phyloP scores from a whole-genome alignment of 2,888 invertebrate species.

The Amorpha juglandis region DNA sequence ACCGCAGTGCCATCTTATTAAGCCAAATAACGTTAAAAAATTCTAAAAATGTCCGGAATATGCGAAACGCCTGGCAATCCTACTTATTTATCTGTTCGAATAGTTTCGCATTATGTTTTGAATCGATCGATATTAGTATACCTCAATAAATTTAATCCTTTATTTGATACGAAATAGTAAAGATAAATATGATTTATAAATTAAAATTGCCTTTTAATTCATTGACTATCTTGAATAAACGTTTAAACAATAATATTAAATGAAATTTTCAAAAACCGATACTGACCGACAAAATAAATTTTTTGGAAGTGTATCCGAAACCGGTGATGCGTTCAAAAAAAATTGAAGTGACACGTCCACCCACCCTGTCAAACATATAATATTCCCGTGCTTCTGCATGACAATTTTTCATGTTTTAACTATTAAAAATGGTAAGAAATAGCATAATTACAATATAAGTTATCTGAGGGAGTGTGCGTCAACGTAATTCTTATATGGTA shows the following conservation, averaged over 20 bases:
- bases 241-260: neutral
- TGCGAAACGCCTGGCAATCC: neutral
- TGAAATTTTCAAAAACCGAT: constrained; percentile 37
- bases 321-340: constrained; percentile 48
- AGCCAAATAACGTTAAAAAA: too few species aligned
- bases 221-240: too few species aligned
- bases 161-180: too few species aligned
- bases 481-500: constrained; percentile 12
- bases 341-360: constrained; percentile 74
- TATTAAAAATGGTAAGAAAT: constrained; percentile 73
- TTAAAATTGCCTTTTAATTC: too few species aligned
- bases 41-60: neutral
- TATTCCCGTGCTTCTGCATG: constrained; percentile 60
- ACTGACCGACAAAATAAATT: constrained; percentile 31
- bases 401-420: constrained; percentile 76
- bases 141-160: too few species aligned
- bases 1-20: neutral
- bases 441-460: constrained; percentile 39
- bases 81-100: neutral
- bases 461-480: constrained; percentile 33
- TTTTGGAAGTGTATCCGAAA: constrained; percentile 40
- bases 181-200: too few species aligned
- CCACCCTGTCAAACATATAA: constrained; percentile 72
- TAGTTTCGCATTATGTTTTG: neutral
- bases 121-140: too few species aligned